These are phyloP conservation scores for Psephotus haematonotus DNA, from an alignment of 2,113 vertebrate species.

Conservation along the genomic window DNA sequence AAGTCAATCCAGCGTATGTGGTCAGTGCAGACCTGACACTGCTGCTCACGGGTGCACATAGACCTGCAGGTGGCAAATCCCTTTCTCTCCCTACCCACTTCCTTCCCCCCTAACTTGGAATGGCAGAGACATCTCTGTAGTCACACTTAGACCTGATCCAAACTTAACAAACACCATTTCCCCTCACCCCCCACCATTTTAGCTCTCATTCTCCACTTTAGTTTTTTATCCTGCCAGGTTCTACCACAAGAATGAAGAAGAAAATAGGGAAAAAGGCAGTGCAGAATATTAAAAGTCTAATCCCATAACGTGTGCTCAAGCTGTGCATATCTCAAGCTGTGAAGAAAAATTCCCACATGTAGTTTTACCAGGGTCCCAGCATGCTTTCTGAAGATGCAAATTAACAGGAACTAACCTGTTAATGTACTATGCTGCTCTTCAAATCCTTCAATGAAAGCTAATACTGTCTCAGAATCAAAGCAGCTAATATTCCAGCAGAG, in stretches of 20 bases:
- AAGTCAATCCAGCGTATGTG: neutral
- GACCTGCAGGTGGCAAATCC: neutral
- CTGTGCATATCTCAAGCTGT: neutral
- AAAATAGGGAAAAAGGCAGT: neutral
- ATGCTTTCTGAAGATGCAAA: neutral
- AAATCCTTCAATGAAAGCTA: neutral
- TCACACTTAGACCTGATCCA: neutral
- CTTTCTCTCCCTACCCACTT: neutral
- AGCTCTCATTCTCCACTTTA: neutral
- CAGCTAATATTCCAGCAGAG: neutral
- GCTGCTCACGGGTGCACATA: neutral
- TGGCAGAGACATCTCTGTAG: neutral
- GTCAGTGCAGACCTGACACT: neutral
- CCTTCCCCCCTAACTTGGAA: neutral
- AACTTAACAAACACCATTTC: neutral
- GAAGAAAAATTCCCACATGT: neutral
- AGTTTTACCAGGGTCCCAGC: neutral
- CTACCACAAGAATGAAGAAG: neutral
- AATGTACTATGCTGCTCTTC: neutral
- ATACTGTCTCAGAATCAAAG: neutral
- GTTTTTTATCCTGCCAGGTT: neutral
- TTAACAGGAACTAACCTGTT: neutral
- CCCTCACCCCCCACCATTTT: neutral
- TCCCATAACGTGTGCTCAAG: rapidly evolving
- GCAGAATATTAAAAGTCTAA: neutral